phyloP scores from a whole-genome alignment of 2,888 invertebrate genomes.

The Eupithecia inturbata region DNA sequence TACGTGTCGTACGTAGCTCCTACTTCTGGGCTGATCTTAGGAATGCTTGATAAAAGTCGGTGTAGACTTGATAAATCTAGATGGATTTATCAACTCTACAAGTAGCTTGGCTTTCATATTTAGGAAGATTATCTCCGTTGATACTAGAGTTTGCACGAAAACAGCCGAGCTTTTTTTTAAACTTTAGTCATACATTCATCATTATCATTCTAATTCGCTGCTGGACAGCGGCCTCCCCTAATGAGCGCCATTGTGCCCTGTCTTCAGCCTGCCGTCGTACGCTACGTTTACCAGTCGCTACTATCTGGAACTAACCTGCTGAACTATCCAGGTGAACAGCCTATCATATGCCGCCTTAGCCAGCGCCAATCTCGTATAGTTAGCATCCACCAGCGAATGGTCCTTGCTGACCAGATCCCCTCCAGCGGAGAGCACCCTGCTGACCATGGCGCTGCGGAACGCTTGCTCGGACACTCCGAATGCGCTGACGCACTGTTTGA shows the following conservation, averaged over 20 bases:
- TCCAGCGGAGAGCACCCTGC: conserved; percentile 95
- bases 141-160: no score
- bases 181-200: neutral
- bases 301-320: conserved; percentile 68
- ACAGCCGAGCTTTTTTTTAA: neutral
- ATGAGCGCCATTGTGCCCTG: neutral
- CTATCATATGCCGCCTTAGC: conserved; percentile 98
- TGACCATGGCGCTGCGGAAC: conserved; percentile 90
- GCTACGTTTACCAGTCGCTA: no score
- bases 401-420: conserved; percentile 89
- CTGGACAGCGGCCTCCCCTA: neutral
- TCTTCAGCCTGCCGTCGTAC: neutral
- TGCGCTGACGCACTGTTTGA: conserved; percentile 75
- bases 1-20: neutral
- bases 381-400: conserved; percentile 93
- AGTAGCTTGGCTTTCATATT: neutral
- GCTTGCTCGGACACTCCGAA: conserved; percentile 86
- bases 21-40: neutral
- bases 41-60: no score
- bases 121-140: no score
- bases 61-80: neutral
- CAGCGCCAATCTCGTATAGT: conserved; percentile 95
- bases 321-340: conserved; percentile 97
- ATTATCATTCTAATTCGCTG: neutral
- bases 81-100: no score